phyloP scores from a whole-genome alignment of 2,113 vertebrate genomes.

The Clarias gariepinus region DNA sequence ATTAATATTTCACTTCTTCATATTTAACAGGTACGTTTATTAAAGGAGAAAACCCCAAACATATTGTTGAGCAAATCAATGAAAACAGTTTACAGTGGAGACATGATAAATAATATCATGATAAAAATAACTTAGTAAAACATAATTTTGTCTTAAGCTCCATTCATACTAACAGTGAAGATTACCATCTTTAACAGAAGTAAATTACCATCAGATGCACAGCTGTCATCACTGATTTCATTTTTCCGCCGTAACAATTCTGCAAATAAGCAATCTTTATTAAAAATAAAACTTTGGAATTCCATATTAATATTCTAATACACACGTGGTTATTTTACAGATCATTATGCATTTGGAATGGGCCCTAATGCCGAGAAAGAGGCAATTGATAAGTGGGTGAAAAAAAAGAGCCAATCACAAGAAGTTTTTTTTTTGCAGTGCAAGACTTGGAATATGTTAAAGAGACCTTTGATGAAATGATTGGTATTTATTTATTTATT shows the following conservation, averaged over 20 bases:
- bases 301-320: neutral
- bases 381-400: slow-evolving; percentile 58
- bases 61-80: too few relatives aligned
- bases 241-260: neutral
- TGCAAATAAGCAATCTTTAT: neutral
- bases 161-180: neutral
- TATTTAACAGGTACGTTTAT: slow-evolving; percentile 65
- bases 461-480: slow-evolving; percentile 68
- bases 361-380: slow-evolving; percentile 50
- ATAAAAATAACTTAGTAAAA: slow-evolving; percentile 66
- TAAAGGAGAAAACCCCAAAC: slow-evolving; percentile 66
- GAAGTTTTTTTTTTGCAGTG: slow-evolving; percentile 66
- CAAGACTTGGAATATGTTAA: neutral
- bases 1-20: neutral
- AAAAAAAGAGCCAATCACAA: slow-evolving; percentile 43
- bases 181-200: too few relatives aligned
- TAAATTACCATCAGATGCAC: neutral
- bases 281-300: neutral
- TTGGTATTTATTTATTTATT: slow-evolving; percentile 67
- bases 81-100: too few relatives aligned
- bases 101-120: too few relatives aligned
- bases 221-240: neutral
- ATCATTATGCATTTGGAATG: slow-evolving; percentile 73
- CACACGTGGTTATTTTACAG: slow-evolving; percentile 52
- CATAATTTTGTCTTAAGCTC: neutral